Evolutionary conservation across 2,888 invertebrate species (phyloP).

Genomic region (Acanthoscelides obtectus): DNA sequence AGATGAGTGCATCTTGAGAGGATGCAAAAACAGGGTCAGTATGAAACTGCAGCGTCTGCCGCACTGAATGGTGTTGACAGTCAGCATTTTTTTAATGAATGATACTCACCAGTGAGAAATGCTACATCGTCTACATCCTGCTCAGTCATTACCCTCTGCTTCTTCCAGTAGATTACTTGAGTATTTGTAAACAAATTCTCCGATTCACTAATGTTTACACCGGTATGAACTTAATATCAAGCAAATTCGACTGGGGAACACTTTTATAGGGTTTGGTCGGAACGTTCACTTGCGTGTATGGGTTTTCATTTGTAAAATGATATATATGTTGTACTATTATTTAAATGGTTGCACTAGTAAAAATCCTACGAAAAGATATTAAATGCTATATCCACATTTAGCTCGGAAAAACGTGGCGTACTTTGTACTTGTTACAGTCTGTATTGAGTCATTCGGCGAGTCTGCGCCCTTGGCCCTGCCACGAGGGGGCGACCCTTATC

Average conservation of each 20-base stretch:
- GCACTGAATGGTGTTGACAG: not conserved
- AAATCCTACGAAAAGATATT: not conserved
- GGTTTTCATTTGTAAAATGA: not conserved
- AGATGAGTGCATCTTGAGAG: not conserved
- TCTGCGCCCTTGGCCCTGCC: not conserved
- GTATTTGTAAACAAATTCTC: constrained; percentile 50
- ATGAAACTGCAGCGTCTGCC: not conserved
- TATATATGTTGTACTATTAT: not conserved
- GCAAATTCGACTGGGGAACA: not conserved
- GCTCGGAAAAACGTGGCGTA: not conserved
- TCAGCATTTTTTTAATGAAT: not conserved
- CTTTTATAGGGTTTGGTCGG: not conserved
- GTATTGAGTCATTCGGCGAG: not conserved
- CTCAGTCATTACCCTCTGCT: constrained; percentile 70
- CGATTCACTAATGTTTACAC: constrained; percentile 25
- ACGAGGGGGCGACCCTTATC: not conserved
- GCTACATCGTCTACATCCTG: constrained; percentile 91
- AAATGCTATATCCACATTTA: not conserved
- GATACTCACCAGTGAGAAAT: constrained; percentile 71
- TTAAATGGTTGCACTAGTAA: not conserved
- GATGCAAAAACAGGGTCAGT: not conserved
- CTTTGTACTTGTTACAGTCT: not conserved
- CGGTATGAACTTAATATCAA: not conserved
- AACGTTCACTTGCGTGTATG: not conserved
- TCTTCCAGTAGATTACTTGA: constrained; percentile 8